These are phyloP conservation scores for Machaerirhynchus nigripectus DNA, from an alignment of 2,113 vertebrate species.

Conservation along the genomic window DNA sequence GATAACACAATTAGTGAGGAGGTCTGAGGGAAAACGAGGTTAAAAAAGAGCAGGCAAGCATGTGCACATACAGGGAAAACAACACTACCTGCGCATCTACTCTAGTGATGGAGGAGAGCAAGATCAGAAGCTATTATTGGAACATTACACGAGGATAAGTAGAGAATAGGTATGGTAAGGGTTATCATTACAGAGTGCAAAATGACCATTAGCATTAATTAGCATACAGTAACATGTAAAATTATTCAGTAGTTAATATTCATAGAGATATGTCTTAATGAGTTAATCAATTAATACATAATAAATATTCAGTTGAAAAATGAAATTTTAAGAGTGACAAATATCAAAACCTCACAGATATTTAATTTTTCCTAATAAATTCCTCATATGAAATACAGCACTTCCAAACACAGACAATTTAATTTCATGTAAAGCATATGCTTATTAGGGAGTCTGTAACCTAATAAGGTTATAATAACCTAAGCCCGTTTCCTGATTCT, in stretches of 20 bases:
- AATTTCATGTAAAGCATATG: background rate
- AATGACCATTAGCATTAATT: background rate
- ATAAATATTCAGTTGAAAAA: background rate
- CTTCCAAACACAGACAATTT: background rate
- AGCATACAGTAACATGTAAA: background rate
- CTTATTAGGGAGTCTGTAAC: background rate
- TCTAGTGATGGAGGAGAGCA: slow-evolving; percentile 3
- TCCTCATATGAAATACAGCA: background rate
- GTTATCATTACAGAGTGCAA: background rate
- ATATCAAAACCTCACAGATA: background rate
- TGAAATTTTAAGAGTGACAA: background rate
- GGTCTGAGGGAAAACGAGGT: slow-evolving; percentile 73
- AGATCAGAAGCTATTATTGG: slow-evolving; percentile 42
- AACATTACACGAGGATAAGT: slow-evolving; percentile 37
- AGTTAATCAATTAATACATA: background rate
- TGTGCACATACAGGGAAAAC: slow-evolving; percentile 66
- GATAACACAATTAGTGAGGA: slow-evolving; percentile 81
- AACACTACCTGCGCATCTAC: background rate
- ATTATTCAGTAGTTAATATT: background rate
- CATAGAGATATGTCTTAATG: background rate
- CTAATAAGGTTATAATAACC: background rate
- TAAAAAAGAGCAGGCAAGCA: slow-evolving; percentile 61
- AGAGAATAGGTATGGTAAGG: slow-evolving; percentile 38
- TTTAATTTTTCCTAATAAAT: background rate
- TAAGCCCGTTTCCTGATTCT: background rate